Evolutionary conservation across 2,797 vertebrate species (phyloP).

Genomic region (Gallirallus australis): DNA sequence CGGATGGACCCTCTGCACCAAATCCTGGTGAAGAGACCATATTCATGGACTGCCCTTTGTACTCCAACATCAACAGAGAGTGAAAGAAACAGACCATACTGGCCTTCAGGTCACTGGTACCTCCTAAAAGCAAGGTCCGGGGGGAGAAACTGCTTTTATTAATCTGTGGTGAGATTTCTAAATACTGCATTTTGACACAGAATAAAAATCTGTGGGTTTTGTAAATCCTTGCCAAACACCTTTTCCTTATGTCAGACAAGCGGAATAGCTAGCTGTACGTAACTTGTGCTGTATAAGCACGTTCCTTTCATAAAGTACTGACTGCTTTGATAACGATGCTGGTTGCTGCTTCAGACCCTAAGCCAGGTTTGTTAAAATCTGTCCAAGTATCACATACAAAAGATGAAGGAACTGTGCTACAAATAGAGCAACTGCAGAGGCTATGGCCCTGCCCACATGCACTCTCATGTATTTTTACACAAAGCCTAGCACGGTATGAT

Average conservation of each 20-base stretch:
- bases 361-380: constrained; percentile 31
- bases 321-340: not conserved
- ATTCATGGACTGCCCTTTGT: not conserved
- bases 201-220: not conserved
- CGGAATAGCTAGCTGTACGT: not conserved
- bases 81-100: not conserved
- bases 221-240: not conserved
- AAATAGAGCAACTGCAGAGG: constrained; percentile 64
- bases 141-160: not conserved
- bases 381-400: not conserved
- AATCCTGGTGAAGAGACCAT: not conserved
- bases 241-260: not conserved
- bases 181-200: not conserved
- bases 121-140: not conserved
- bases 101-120: not conserved
- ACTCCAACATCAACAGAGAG: not conserved
- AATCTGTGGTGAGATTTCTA: not conserved
- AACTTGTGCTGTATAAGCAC: not conserved
- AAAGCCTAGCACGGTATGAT: constrained; percentile 36
- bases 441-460: constrained; percentile 10
- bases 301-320: not conserved
- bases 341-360: not conserved
- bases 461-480: constrained; percentile 33
- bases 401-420: constrained; percentile 43
- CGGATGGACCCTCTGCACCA: not conserved